phyloP scores from a whole-genome alignment of 1,140 invertebrate genomes.

The Formica exsecta region DNA sequence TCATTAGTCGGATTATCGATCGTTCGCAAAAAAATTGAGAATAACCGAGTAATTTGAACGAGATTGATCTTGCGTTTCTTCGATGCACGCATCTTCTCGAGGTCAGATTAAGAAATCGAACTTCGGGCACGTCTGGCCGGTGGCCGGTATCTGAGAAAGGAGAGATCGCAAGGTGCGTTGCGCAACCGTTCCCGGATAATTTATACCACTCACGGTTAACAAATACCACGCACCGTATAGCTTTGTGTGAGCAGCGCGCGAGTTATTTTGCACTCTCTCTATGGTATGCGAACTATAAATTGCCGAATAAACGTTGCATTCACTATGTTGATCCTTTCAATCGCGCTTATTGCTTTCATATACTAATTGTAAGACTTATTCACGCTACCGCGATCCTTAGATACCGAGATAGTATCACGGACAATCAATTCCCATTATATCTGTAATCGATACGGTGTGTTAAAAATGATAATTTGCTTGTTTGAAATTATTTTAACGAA shows the following conservation, averaged over 20 bases:
- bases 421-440: neutral
- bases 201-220: slow-evolving; percentile 65
- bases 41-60: neutral
- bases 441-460: neutral
- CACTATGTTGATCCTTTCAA: slow-evolving; percentile 51
- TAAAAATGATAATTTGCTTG: neutral
- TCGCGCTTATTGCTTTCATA: slow-evolving; percentile 17
- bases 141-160: slow-evolving; percentile 74
- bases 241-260: slow-evolving; percentile 35
- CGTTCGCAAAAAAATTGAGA: neutral
- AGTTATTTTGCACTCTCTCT: slow-evolving; percentile 38
- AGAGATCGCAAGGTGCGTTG: slow-evolving; percentile 80
- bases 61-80: slow-evolving; percentile 3
- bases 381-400: neutral
- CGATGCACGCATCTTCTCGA: slow-evolving; percentile 52
- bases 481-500: neutral
- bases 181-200: slow-evolving; percentile 75
- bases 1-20: neutral
- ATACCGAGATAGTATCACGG: neutral
- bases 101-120: slow-evolving; percentile 66
- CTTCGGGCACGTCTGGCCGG: slow-evolving; percentile 46
- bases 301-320: slow-evolving; percentile 50
- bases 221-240: slow-evolving; percentile 40
- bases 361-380: slow-evolving; percentile 3
- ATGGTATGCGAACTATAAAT: slow-evolving; percentile 56